A percentile compares a stretch with the other conserved stretches of the same genome.
These are phyloP conservation scores for Palaemon carinicauda DNA, from an alignment of 1,140 invertebrate genomes.

Conservation along the genomic window DNA sequence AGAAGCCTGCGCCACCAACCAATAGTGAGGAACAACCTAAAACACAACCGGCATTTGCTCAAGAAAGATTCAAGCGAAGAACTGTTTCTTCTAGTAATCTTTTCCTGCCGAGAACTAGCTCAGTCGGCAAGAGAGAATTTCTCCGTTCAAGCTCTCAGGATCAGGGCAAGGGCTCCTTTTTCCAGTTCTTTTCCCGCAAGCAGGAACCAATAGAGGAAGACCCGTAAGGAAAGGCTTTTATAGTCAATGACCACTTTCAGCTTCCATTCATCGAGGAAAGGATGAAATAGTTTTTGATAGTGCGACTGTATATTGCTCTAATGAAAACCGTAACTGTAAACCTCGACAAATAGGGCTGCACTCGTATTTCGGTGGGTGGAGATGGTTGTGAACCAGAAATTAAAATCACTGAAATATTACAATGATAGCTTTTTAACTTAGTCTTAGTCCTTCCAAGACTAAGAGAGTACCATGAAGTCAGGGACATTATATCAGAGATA, in stretches of 20 bases:
- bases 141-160: slow-evolving; percentile 31
- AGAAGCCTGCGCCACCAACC: neutral
- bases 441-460: neutral
- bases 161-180: slow-evolving; percentile 31
- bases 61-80: slow-evolving; percentile 40
- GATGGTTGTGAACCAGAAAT: too few relatives aligned
- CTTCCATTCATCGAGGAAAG: neutral
- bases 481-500: neutral
- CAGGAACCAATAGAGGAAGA: slow-evolving; percentile 44
- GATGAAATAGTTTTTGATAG: neutral
- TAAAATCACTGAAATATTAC: neutral
- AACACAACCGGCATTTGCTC: neutral
- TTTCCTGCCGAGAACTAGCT: neutral
- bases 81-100: slow-evolving; percentile 44
- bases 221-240: neutral
- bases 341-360: too few relatives aligned
- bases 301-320: too few relatives aligned
- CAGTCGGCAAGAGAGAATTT: neutral
- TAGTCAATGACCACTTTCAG: neutral
- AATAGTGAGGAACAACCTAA: neutral
- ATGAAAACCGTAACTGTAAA: too few relatives aligned
- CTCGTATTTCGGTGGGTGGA: too few relatives aligned
- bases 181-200: slow-evolving; percentile 35
- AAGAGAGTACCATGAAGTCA: slow-evolving; percentile 2
- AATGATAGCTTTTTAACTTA: neutral